phyloP scores from a whole-genome alignment of 2,888 invertebrate species.

The Psococerastis gibbosa region DNA sequence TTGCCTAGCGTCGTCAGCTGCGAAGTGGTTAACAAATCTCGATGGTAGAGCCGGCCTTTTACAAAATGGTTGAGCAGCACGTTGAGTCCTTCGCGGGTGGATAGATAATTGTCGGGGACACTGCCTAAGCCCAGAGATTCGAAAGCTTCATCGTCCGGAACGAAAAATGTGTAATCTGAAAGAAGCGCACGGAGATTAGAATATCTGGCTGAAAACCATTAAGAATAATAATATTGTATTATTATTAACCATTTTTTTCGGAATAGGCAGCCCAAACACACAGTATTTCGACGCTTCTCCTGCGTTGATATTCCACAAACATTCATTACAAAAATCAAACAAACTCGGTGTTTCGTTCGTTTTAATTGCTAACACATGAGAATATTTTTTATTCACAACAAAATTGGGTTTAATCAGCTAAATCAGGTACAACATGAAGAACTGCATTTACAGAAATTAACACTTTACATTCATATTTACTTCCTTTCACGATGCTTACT shows the following conservation, averaged over 20 bases:
- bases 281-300: no score
- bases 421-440: no score
- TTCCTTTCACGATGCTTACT: no score
- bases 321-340: no score
- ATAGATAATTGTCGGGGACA: conserved; percentile 35
- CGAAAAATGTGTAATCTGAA: conserved; percentile 44
- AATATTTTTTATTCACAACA: no score
- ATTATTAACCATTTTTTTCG: not conserved
- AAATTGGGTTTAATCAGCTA: no score
- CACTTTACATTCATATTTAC: no score
- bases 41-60: conserved; percentile 37
- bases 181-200: conserved; percentile 10
- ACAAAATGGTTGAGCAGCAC: conserved; percentile 41
- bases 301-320: no score
- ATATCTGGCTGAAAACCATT: not conserved
- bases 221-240: not conserved
- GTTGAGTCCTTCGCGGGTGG: conserved; percentile 35
- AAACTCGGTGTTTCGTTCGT: no score
- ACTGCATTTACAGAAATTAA: no score
- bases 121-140: conserved; percentile 36
- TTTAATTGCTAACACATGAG: no score
- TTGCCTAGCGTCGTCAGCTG: conserved; percentile 35
- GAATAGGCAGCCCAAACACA: no score
- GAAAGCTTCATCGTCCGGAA: conserved; percentile 47
- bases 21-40: conserved; percentile 34